phyloP scores from a whole-genome alignment of 2,113 vertebrate genomes.

The Pseudolaguvia tuberculata region DNA sequence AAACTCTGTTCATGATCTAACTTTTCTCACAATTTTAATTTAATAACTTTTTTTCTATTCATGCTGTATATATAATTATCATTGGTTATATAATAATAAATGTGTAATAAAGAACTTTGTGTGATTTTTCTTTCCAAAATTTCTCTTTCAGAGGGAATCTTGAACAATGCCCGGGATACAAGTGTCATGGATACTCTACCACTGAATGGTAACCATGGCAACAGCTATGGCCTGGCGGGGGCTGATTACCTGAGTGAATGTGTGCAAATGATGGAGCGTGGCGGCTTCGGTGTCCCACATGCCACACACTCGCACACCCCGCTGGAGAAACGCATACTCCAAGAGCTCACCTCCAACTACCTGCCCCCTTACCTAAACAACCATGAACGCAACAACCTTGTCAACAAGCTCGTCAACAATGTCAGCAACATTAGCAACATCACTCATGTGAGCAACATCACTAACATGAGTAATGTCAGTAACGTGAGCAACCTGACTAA shows the following conservation, averaged over 20 bases:
- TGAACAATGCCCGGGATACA: slow-evolving; percentile 99
- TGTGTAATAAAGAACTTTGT: background rate
- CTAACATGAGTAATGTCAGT: slow-evolving; percentile 78
- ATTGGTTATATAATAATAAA: no score
- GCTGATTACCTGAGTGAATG: slow-evolving; percentile 98
- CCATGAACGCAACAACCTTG: slow-evolving; percentile 88
- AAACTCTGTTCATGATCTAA: background rate
- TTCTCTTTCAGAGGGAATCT: slow-evolving; percentile 93
- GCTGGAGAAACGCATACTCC: slow-evolving; percentile 97
- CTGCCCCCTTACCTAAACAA: slow-evolving; percentile 97
- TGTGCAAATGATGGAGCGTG: slow-evolving; percentile 95
- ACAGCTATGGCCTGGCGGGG: slow-evolving; percentile 95
- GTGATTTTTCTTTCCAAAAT: slow-evolving; percentile 10
- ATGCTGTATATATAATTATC: background rate
- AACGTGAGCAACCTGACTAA: slow-evolving; percentile 83
- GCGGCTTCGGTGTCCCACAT: slow-evolving; percentile 80
- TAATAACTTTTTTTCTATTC: background rate
- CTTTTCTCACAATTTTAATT: background rate
- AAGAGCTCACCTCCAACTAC: slow-evolving; percentile 97
- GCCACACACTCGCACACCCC: slow-evolving; percentile 91
- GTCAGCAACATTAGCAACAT: slow-evolving; percentile 88
- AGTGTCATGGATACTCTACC: slow-evolving; percentile 99
- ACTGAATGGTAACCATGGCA: slow-evolving; percentile 99
- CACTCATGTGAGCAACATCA: slow-evolving; percentile 81
- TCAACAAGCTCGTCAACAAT: slow-evolving; percentile 94